These are phyloP conservation scores for Tympanoctomys barrerae DNA, from an alignment of 2,797 vertebrate genomes.

Conservation along the genomic window DNA sequence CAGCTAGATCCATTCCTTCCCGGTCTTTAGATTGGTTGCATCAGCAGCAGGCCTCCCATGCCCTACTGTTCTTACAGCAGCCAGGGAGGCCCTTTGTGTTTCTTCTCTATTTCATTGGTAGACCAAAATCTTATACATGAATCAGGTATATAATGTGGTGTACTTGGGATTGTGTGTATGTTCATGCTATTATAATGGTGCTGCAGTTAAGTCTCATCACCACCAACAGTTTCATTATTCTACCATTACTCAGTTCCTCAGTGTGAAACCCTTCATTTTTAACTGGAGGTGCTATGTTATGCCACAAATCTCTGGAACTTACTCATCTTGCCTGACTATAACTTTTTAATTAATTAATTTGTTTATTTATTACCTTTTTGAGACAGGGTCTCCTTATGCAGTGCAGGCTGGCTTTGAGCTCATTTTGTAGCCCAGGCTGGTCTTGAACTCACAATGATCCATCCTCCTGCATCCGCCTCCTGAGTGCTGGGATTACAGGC, in stretches of 20 bases:
- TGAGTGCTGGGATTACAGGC: no score
- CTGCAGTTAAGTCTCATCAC: not conserved
- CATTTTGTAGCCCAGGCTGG: no score
- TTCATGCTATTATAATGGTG: not conserved
- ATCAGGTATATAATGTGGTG: not conserved
- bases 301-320: not conserved
- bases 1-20: not conserved
- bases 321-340: not conserved
- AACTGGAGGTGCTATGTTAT: not conserved
- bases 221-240: not conserved
- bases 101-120: not conserved
- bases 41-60: not conserved
- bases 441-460: no score
- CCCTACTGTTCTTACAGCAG: not conserved
- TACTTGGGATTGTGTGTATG: not conserved
- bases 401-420: no score
- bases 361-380: no score
- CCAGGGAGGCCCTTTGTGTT: not conserved
- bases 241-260: not conserved
- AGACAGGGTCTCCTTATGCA: no score
- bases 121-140: not conserved
- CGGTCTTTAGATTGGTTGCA: not conserved
- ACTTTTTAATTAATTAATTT: not conserved
- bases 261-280: not conserved
- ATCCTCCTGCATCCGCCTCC: no score